Conservation (phyloP, 2,888 invertebrate species). For the Zeuzera pyrina region DNA sequence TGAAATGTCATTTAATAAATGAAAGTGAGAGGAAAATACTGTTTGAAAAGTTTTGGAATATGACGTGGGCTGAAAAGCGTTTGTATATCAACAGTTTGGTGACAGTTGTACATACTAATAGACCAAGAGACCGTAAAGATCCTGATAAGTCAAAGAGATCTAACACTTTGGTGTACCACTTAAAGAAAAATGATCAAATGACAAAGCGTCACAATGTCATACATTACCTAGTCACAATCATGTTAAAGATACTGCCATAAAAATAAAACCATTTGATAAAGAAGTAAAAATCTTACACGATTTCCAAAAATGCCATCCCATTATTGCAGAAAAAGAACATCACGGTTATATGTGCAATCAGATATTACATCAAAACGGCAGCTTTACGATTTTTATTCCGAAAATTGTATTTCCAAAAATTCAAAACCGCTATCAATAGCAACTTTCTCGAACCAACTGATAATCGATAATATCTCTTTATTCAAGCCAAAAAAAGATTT, state of each 20-base stretch:
- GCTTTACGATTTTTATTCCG: no score
- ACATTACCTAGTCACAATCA: constrained; percentile 10
- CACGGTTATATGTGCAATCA: no score
- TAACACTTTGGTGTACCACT: constrained; percentile 9
- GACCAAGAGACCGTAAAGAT: constrained; percentile 11
- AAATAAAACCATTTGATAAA: constrained; percentile 11
- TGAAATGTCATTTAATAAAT: constrained; percentile 8
- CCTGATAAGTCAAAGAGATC: constrained; percentile 10
- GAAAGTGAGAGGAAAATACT: constrained; percentile 11
- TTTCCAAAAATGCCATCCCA: constrained; percentile 11
- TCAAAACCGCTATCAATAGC: no score
- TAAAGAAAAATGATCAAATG: constrained; percentile 9
- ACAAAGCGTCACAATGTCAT: constrained; percentile 13
- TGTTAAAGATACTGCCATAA: constrained; percentile 8
- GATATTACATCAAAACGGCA: no score
- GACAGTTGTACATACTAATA: constrained; percentile 9
- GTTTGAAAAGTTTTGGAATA: constrained; percentile 12
- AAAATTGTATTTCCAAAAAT: no score
- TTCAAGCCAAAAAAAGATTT: no score
- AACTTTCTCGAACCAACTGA: no score
- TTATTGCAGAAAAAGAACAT: constrained; percentile 10
- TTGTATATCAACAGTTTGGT: constrained; percentile 10
- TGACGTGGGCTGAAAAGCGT: constrained; percentile 11
- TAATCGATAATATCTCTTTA: no score
- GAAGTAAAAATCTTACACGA: constrained; percentile 10